Percentiles rank a stretch among this genome's conserved stretches.
Evolutionary conservation across 2,113 vertebrate species (phyloP).

Genomic region (Synodontis membranacea): DNA sequence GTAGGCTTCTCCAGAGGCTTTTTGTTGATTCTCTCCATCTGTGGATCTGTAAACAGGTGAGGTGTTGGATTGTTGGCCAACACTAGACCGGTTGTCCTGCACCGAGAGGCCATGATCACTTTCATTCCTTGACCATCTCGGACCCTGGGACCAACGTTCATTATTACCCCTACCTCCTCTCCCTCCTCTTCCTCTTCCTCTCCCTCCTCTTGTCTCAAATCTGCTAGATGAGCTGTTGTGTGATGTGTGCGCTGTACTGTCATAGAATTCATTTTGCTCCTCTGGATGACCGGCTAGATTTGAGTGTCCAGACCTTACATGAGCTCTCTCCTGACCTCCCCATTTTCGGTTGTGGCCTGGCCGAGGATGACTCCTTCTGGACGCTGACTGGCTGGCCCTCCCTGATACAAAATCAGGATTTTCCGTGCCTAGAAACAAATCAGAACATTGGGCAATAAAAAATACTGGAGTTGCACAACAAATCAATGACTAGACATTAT

Average conservation of each 20-base stretch:
- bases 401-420: constrained; percentile 73
- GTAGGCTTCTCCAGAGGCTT: constrained; percentile 28
- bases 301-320: constrained; percentile 63
- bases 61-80: constrained; percentile 21
- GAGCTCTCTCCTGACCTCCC: constrained; percentile 64
- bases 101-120: constrained; percentile 64
- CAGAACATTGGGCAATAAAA: not conserved
- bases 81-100: constrained; percentile 53
- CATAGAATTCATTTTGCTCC: constrained; percentile 44
- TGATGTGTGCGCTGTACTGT: constrained; percentile 40
- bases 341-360: constrained; percentile 72
- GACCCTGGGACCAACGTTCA: constrained; percentile 61
- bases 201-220: constrained; percentile 60
- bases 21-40: constrained; percentile 60
- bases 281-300: constrained; percentile 36
- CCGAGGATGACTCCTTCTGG: constrained; percentile 73
- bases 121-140: constrained; percentile 77
- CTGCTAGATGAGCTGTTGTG: constrained; percentile 64
- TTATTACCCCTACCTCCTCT: constrained; percentile 60
- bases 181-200: constrained; percentile 60
- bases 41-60: constrained; percentile 50
- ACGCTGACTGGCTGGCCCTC: constrained; percentile 66
- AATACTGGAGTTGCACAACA: not conserved
- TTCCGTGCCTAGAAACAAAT: constrained; percentile 70
- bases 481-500: not conserved